Conservation (phyloP, 1,140 invertebrate species). For the Scylla paramamosain region DNA sequence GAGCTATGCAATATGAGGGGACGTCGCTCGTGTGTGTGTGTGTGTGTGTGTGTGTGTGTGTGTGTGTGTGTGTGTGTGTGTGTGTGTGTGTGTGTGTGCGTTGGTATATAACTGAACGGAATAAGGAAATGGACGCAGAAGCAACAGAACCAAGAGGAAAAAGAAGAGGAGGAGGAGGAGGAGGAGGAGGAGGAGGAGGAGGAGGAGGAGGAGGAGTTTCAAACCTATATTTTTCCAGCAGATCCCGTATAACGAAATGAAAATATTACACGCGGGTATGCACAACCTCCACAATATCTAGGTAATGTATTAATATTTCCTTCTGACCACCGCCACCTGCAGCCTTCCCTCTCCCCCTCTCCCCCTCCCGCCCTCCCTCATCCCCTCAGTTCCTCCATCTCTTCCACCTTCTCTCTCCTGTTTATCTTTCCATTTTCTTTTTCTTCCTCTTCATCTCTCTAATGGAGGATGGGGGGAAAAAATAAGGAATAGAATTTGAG, state of each 20-base stretch:
- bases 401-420: no score
- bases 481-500: not conserved
- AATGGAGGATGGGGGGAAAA: not conserved
- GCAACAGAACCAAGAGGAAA: not conserved
- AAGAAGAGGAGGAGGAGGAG: constrained; percentile 25
- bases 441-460: constrained; percentile 29
- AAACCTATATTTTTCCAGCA: constrained; percentile 6
- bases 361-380: not conserved
- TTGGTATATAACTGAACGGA: not conserved
- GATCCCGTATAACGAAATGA: constrained; percentile 41
- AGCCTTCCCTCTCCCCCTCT: not conserved
- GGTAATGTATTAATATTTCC: constrained; percentile 60
- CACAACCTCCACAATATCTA: constrained; percentile 52
- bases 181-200: not conserved
- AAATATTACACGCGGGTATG: constrained; percentile 56
- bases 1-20: not conserved
- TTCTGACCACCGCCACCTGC: constrained; percentile 39
- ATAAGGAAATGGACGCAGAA: not conserved
- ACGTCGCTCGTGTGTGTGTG: not conserved
- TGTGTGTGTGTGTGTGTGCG: constrained; percentile 47
- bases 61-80: constrained; percentile 36
- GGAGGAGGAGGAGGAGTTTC: not conserved
- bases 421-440: not conserved
- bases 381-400: not conserved
- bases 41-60: constrained; percentile 42